Evolutionary conservation across 1,140 invertebrate species (phyloP).

Genomic region (Drosophila miranda): DNA sequence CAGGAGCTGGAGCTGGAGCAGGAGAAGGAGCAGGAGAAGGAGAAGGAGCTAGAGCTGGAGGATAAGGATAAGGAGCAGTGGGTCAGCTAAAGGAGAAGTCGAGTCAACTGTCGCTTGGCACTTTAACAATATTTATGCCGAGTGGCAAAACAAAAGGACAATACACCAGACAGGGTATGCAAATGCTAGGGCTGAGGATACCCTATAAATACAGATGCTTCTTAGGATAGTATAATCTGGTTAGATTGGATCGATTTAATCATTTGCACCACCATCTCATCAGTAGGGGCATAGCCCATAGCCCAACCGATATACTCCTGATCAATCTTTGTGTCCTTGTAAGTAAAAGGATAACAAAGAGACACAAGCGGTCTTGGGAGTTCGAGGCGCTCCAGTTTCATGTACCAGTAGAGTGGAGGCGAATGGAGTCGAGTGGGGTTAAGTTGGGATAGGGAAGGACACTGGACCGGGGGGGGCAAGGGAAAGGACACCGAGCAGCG

Average conservation of each 20-base stretch:
- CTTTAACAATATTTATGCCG: conserved; percentile 76
- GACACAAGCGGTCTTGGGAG: conserved; percentile 10
- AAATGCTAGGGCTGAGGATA: background rate
- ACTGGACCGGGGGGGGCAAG: too few species aligned
- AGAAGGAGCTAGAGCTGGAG: background rate
- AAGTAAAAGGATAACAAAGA: conserved; percentile 38
- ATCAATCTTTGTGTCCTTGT: background rate
- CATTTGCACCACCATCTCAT: too few species aligned
- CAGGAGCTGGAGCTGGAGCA: background rate
- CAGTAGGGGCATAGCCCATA: background rate
- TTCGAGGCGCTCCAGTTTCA: conserved; percentile 45
- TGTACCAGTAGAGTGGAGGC: conserved; percentile 51
- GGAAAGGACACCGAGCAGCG: conserved; percentile 3
- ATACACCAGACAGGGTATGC: conserved; percentile 32
- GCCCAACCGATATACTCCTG: background rate
- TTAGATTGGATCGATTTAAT: too few species aligned
- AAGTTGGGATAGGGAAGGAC: conserved; percentile 1
- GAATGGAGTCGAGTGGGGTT: conserved; percentile 26
- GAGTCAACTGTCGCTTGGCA: conserved; percentile 62
- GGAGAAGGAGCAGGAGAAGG: background rate
- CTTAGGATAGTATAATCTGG: background rate
- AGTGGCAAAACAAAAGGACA: conserved; percentile 55
- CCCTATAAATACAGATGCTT: background rate
- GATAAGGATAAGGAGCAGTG: background rate
- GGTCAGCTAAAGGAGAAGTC: background rate